Conservation (phyloP, 1,140 invertebrate genomes). For the Neodiprion virginianus region DNA sequence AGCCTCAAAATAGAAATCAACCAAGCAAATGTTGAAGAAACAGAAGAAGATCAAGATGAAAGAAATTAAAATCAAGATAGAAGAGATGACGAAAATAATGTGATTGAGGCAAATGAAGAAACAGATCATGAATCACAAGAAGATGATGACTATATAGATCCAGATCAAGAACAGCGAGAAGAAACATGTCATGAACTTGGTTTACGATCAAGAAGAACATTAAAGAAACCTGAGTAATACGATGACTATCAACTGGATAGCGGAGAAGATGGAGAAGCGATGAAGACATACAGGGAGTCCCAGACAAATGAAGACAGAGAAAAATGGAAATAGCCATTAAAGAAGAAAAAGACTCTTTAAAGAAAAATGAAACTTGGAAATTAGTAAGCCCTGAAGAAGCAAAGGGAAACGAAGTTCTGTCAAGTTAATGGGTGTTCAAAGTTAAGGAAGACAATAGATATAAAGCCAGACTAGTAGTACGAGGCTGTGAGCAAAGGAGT, state of each 20-base stretch:
- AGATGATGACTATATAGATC: neutral
- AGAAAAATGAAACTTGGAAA: conserved; percentile 6
- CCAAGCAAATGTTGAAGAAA: neutral
- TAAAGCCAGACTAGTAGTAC: conserved; percentile 29
- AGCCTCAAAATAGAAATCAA: neutral
- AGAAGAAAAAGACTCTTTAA: conserved; percentile 13
- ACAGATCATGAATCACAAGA: neutral
- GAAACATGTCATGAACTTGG: neutral
- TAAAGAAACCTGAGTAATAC: neutral
- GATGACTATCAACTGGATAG: neutral
- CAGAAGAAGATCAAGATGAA: neutral
- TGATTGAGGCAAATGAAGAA: neutral
- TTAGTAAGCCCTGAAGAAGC: neutral
- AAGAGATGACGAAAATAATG: neutral
- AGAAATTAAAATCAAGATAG: neutral
- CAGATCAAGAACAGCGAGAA: neutral
- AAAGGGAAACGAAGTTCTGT: conserved; percentile 2
- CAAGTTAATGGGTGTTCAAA: neutral
- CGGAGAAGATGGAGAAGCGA: too few species aligned
- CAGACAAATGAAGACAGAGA: neutral
- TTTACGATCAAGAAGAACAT: neutral
- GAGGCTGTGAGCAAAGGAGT: conserved; percentile 23
- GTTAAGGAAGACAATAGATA: neutral
- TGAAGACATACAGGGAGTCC: neutral
- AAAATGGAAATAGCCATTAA: conserved; percentile 17